Base-by-base conservation (phyloP, 1,140 invertebrate genomes). In the Meteorus sp. region DNA sequence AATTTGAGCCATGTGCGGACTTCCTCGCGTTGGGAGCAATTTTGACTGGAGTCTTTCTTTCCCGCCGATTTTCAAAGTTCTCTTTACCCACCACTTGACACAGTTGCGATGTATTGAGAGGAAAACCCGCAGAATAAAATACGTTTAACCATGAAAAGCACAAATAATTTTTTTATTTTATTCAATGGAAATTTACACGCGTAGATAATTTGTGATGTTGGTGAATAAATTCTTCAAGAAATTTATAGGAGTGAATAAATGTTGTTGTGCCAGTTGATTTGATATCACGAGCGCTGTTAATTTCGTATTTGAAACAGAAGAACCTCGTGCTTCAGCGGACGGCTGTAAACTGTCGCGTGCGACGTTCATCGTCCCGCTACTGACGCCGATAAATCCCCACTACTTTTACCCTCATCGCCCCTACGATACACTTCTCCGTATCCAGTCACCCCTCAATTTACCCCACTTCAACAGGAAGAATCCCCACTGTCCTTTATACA, bases 331-430 rank as follows among this genome's bases (percentile, higher is more conserved):
- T 54, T 65, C 71, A 71, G 60, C 62, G 62, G 73, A 67, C 73
- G 73, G 66, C 71, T 71, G 72, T 76, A 76, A 78, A 80, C 78
- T 80, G 77, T 74, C 77, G 78, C 76, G 76, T 78, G 75, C 70
- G 73, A 53, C 55, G 63, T 67, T 63, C 63, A 62, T 66, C 71
- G 64, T 71, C 76, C 74, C 75, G 74, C 76, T 70, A 73, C 70
- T 70, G 58, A 57, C 58, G 27, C 61, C 66, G 63, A 76, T 73
- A 74, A 75, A 78, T 70, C 68, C 70, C 70, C 72, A 68, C 70
- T 61, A 51, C 64, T 63, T 11, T n/a, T 39, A 39, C 29, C 45
- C 17, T 22, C 0, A 17, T 29, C 59, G 2, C 33, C 15, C 6
- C 19, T 20, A 20, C 23, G n/a, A n/a, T 5, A 20, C 9, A 20